These are phyloP conservation scores for Scaeva pyrastri DNA, from an alignment of 2,888 invertebrate genomes.

Conservation along the genomic window DNA sequence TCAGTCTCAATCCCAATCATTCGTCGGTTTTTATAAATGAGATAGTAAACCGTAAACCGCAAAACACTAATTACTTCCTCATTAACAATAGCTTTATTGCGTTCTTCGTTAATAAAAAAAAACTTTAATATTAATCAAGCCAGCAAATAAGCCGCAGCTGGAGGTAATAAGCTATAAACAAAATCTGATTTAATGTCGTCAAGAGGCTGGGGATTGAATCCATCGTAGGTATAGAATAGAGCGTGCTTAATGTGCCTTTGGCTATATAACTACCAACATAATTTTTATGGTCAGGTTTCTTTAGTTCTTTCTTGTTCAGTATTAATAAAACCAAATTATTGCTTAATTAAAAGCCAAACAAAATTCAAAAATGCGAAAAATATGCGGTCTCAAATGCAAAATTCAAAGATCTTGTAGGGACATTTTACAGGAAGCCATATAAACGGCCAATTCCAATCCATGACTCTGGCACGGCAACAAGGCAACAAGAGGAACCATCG, in stretches of 20 bases:
- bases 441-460: too few relatives aligned
- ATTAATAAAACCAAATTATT: too few relatives aligned
- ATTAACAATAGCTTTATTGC: slow-evolving; percentile 66
- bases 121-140: slow-evolving; percentile 45
- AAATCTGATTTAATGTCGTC: slow-evolving; percentile 16
- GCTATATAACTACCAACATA: neutral
- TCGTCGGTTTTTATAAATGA: slow-evolving; percentile 18
- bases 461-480: too few relatives aligned
- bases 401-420: too few relatives aligned
- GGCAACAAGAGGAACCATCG: too few relatives aligned
- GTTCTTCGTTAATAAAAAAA: slow-evolving; percentile 36
- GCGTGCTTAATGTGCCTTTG: neutral
- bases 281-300: too few relatives aligned
- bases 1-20: neutral
- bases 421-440: too few relatives aligned
- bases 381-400: too few relatives aligned
- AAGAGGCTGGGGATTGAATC: neutral
- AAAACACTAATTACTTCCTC: slow-evolving; percentile 69
- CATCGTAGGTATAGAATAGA: neutral
- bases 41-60: slow-evolving; percentile 39
- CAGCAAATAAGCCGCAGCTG: slow-evolving; percentile 41
- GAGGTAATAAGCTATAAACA: slow-evolving; percentile 19
- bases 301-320: too few relatives aligned
- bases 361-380: too few relatives aligned
- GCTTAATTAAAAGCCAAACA: too few relatives aligned